Base-by-base conservation (phyloP, 2,113 vertebrate genomes). In the Pedetes capensis region DNA sequence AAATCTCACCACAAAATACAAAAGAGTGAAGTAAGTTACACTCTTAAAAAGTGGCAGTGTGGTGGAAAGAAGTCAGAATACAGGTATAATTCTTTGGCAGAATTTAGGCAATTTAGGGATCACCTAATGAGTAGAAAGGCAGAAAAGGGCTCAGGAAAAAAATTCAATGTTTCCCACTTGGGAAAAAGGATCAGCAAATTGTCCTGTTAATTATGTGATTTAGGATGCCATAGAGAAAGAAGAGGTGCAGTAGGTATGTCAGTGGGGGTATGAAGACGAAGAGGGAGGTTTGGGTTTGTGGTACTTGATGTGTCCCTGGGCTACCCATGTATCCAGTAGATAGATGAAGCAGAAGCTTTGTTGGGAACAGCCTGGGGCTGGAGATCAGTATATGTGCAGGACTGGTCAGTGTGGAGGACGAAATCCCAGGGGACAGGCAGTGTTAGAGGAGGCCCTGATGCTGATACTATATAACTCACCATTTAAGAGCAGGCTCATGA, bases 381-480 rank as follows among this genome's bases (percentile, higher is more conserved):
- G 6, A 34, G 29, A 8, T 16, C 27, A 49, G 6, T 18, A 37
- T 2, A 39, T 13, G 20, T 6, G 63, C n/a, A n/a, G 39, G n/a
- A 29, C 8, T 57, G 10, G 1, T 57, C 1, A 2, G 12, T n/a
- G 47, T 9, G 5, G 55, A 18, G n/a, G 55, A 16, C 51, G 47
- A 72, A 78, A 27, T 29, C 27, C 47, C 0, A 8, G 16, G n/a
- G 16, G 20, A 0, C n/a, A n/a, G n/a, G 0, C 6, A 14, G 23
- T 20, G 18, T 23, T 2, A 29, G 42, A n/a, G 8, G 51, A 8
- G 44, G 17, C 34, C 64, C 57, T 61, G 2, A 3, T 3, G 53
- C 34, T 69, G 64, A 10, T 7, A 34, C 42, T n/a, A 63, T 37
- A 51, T 85, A 89, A 74, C 18, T 6, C 17, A 78, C 23, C 53